Conservation (phyloP, 2,113 vertebrate genomes). For the Tyto alba region DNA sequence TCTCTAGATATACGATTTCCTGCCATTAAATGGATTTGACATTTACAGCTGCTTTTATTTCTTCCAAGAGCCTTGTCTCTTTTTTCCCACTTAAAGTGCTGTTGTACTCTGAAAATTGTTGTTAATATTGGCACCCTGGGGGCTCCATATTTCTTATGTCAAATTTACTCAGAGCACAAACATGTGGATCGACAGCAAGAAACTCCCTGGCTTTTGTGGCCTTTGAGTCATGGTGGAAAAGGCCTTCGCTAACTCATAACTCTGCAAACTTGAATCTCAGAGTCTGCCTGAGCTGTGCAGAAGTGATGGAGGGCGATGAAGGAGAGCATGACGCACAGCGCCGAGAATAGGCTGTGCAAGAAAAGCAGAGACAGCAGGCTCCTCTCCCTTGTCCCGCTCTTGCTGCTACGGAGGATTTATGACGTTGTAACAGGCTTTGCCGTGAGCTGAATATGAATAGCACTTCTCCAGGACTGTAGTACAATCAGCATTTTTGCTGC, state of each 20-base stretch:
- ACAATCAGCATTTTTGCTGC: conserved; percentile 40
- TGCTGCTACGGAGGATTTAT: neutral
- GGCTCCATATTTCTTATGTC: neutral
- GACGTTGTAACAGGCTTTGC: neutral
- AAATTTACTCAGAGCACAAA: neutral
- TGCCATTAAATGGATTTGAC: conserved; percentile 2
- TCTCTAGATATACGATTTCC: neutral
- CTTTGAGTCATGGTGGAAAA: neutral
- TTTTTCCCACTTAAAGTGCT: neutral
- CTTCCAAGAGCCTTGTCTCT: neutral
- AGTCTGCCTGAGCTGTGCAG: neutral
- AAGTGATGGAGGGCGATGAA: neutral
- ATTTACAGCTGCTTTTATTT: conserved; percentile 30
- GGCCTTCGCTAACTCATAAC: neutral
- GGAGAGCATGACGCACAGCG: neutral
- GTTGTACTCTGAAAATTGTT: neutral
- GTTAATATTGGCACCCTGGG: neutral
- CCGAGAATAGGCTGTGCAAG: neutral
- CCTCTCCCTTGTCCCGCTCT: neutral
- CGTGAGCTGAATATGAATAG: neutral
- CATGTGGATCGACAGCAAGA: neutral
- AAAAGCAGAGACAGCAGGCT: neutral
- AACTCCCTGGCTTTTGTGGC: neutral
- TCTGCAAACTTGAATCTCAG: neutral
- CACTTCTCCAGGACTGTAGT: neutral